phyloP scores from a whole-genome alignment of 1,140 invertebrate genomes.

The Zaprionus taronus region DNA sequence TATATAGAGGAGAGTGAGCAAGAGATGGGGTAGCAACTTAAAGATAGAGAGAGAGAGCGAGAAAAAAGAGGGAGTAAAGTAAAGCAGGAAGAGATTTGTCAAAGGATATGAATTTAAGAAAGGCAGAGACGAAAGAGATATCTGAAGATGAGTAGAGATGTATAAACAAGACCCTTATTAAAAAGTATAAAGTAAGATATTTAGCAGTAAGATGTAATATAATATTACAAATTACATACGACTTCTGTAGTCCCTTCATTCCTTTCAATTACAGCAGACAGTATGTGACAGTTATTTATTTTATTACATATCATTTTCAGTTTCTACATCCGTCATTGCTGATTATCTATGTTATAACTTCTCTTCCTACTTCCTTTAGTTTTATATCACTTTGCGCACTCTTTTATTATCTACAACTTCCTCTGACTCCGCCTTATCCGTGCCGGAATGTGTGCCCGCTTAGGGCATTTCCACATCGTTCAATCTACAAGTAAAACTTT shows the following conservation, averaged over 20 bases:
- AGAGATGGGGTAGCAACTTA: no score
- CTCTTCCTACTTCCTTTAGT: background rate
- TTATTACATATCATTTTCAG: background rate
- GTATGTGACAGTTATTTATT: background rate
- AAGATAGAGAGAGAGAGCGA: background rate
- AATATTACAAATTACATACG: background rate
- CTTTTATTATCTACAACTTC: background rate
- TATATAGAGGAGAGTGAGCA: background rate
- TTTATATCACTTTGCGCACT: background rate
- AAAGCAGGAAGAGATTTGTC: background rate
- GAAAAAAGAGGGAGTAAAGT: background rate
- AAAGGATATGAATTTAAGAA: background rate
- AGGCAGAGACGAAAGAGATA: no score
- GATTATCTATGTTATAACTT: no score
- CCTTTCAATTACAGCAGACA: background rate
- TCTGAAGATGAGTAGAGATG: no score
- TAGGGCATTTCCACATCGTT: constrained; percentile 12
- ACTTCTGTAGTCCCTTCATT: background rate
- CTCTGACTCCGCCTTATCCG: background rate
- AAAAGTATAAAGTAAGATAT: no score
- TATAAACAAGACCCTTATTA: no score
- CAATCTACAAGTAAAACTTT: background rate
- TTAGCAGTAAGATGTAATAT: background rate
- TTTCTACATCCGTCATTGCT: no score
- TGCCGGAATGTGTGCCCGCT: background rate